phyloP scores from a whole-genome alignment of 2,113 vertebrate genomes.

The Drymodes brunneopygia region DNA sequence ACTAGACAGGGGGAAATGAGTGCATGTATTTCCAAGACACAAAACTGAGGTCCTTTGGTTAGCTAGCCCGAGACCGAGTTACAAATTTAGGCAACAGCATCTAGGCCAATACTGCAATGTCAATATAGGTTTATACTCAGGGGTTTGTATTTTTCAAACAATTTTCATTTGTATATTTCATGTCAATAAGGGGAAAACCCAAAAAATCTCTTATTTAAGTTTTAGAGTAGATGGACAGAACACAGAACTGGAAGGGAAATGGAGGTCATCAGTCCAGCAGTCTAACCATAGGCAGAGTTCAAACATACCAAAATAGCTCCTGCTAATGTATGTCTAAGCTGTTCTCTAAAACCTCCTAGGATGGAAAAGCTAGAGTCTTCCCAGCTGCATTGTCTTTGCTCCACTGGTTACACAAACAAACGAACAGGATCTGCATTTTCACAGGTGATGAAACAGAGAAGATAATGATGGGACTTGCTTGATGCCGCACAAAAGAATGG shows the following conservation, averaged over 20 bases:
- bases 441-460: slow-evolving; percentile 30
- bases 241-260: background rate
- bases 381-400: background rate
- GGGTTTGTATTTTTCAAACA: background rate
- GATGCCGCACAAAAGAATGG: background rate
- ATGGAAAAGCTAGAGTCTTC: background rate
- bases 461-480: background rate
- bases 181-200: background rate
- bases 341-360: background rate
- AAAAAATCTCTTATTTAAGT: background rate
- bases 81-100: background rate
- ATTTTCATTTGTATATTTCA: background rate
- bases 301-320: background rate
- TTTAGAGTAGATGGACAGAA: background rate
- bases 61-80: background rate
- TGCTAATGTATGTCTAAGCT: background rate
- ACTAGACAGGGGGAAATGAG: background rate
- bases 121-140: accelerated
- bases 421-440: background rate
- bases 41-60: background rate
- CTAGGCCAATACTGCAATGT: background rate
- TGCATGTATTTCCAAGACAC: background rate
- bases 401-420: background rate
- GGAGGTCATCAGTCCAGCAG: background rate
- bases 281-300: background rate